Evolutionary conservation across 2,113 vertebrate species (phyloP).

Genomic region (Nothobranchius furzeri): DNA sequence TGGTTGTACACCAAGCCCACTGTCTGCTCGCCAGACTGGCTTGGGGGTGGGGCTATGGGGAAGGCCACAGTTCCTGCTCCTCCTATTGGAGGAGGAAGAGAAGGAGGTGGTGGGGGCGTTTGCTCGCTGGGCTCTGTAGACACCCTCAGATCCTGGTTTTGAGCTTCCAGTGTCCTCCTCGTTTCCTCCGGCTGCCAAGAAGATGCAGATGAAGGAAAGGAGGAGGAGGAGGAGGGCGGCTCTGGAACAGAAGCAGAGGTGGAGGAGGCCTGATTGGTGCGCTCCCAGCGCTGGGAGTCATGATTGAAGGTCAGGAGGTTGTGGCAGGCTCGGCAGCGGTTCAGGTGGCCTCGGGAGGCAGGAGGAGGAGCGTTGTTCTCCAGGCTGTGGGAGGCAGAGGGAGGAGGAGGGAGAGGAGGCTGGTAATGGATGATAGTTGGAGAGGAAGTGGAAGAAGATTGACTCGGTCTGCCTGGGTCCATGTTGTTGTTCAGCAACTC

Average conservation of each 20-base stretch:
- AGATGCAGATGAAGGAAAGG: slow-evolving; percentile 33
- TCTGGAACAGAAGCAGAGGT: slow-evolving; percentile 75
- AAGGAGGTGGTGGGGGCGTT: slow-evolving; percentile 35
- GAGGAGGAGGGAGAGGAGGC: slow-evolving; percentile 38
- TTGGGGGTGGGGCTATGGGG: slow-evolving; percentile 69
- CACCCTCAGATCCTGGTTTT: slow-evolving; percentile 79
- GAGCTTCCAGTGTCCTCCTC: slow-evolving; percentile 78
- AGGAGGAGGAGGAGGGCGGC: slow-evolving; percentile 65
- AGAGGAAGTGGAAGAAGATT: slow-evolving; percentile 81
- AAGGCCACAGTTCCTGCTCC: slow-evolving; percentile 61
- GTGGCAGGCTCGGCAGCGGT: slow-evolving; percentile 97
- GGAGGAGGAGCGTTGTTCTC: slow-evolving; percentile 85
- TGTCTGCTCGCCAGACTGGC: slow-evolving; percentile 88
- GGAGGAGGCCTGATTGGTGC: slow-evolving; percentile 86
- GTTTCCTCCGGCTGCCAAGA: slow-evolving; percentile 74
- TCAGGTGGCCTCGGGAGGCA: slow-evolving; percentile 88
- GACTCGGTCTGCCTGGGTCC: slow-evolving; percentile 89
- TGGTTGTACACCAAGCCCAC: slow-evolving; percentile 97
- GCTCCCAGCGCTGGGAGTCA: slow-evolving; percentile 97
- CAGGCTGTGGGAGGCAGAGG: slow-evolving; percentile 81
- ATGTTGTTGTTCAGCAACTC: slow-evolving; percentile 96
- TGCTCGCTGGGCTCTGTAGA: slow-evolving; percentile 82
- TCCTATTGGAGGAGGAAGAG: slow-evolving; percentile 54
- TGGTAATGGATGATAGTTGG: slow-evolving; percentile 82
- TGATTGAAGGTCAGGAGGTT: slow-evolving; percentile 99